Conservation (phyloP, 2,113 vertebrate species). For the Brachypteracias leptosomus region DNA sequence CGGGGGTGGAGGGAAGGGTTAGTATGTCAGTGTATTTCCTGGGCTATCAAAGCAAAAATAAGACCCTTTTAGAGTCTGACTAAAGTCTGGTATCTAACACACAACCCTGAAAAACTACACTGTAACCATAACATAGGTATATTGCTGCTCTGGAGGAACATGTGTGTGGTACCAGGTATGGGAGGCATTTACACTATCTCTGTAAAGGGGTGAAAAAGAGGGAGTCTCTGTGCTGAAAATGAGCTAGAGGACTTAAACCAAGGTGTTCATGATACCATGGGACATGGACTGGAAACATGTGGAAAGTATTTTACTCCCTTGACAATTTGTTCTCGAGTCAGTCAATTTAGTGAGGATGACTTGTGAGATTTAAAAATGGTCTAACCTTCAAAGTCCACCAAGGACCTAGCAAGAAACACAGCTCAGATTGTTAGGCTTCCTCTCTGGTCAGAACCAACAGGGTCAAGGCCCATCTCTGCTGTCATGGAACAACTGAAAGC, state of each 20-base stretch:
- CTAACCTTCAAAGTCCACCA: neutral
- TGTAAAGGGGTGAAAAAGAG: neutral
- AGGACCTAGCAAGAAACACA: neutral
- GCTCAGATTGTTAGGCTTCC: neutral
- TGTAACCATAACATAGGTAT: neutral
- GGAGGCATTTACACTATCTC: neutral
- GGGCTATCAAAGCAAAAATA: neutral
- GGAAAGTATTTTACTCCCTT: neutral
- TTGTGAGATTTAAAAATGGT: neutral
- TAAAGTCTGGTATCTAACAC: neutral
- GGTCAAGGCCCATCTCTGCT: neutral
- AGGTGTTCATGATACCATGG: neutral
- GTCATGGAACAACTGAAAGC: neutral
- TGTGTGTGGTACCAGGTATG: neutral
- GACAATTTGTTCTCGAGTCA: neutral
- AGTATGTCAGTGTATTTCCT: neutral
- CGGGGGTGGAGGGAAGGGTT: too few species aligned
- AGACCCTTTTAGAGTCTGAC: neutral
- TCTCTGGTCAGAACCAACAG: neutral
- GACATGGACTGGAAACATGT: neutral
- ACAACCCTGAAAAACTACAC: neutral
- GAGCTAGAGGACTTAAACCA: neutral
- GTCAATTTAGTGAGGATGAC: neutral
- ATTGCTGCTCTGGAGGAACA: neutral
- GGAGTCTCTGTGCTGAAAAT: neutral